These are phyloP conservation scores for Chaetogeoica ovagalla DNA, from an alignment of 2,888 invertebrate genomes.

Conservation along the genomic window DNA sequence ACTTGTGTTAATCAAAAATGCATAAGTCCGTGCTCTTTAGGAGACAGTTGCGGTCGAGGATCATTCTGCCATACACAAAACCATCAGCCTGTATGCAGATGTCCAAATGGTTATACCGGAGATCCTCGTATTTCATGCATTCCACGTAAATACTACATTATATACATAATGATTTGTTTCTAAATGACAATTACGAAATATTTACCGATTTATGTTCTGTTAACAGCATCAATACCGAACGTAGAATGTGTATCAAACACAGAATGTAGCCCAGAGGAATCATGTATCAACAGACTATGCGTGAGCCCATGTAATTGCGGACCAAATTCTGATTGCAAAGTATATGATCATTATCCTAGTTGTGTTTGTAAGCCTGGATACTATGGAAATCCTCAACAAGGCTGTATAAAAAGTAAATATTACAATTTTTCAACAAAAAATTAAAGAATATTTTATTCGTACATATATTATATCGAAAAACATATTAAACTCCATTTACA, in stretches of 20 bases:
- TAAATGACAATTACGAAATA: slow-evolving; percentile 1
- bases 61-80: slow-evolving; percentile 81
- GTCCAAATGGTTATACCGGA: slow-evolving; percentile 77
- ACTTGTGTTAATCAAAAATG: slow-evolving; percentile 77
- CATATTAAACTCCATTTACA: not conserved
- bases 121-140: slow-evolving; percentile 73
- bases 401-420: slow-evolving; percentile 72
- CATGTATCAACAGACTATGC: slow-evolving; percentile 80
- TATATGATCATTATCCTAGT: slow-evolving; percentile 81
- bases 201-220: slow-evolving; percentile 55
- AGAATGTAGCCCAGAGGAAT: slow-evolving; percentile 79
- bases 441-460: not conserved
- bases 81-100: slow-evolving; percentile 77
- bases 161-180: not conserved
- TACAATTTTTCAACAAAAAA: slow-evolving; percentile 60
- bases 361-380: slow-evolving; percentile 81
- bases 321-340: slow-evolving; percentile 77
- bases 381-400: slow-evolving; percentile 82
- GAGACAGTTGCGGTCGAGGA: slow-evolving; percentile 74
- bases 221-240: slow-evolving; percentile 67
- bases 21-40: slow-evolving; percentile 73
- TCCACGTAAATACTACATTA: slow-evolving; percentile 71
- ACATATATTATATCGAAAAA: not conserved
- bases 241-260: slow-evolving; percentile 77
- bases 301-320: slow-evolving; percentile 86